Conservation (phyloP, 2,888 invertebrate species). For the Hyposoter didymator region DNA sequence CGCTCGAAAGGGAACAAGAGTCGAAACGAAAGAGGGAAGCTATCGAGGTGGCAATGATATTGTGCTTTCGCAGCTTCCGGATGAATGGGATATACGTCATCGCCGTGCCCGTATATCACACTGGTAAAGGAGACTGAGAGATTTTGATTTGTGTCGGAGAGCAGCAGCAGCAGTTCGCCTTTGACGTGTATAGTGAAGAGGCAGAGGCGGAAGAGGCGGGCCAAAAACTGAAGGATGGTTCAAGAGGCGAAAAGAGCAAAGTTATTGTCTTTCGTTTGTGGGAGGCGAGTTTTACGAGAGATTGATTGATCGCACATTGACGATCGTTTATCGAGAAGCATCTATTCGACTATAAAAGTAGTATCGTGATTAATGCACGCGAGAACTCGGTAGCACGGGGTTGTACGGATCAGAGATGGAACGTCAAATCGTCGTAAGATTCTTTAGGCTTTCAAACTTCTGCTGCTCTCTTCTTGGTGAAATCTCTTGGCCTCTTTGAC, state of each 20-base stretch:
- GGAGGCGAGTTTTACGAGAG: background rate
- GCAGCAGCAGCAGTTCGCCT: slow-evolving; percentile 16
- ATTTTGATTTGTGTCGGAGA: slow-evolving; percentile 8
- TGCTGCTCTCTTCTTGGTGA: background rate
- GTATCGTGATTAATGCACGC: background rate
- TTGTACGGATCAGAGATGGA: background rate
- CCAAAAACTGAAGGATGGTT: background rate
- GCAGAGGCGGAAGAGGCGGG: background rate
- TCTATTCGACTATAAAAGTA: background rate
- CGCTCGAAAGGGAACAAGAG: slow-evolving; percentile 37
- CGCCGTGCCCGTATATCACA: background rate
- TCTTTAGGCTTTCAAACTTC: background rate
- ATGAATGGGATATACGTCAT: slow-evolving; percentile 33
- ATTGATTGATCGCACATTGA: background rate
- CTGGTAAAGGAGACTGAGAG: background rate
- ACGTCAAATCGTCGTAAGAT: background rate
- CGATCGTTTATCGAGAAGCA: background rate
- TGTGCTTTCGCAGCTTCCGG: slow-evolving; percentile 60
- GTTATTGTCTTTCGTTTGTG: background rate
- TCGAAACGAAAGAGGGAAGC: slow-evolving; percentile 38
- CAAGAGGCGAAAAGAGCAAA: background rate
- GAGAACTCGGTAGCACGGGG: background rate
- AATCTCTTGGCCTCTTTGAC: slow-evolving; percentile 34
- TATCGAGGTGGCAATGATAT: slow-evolving; percentile 60
- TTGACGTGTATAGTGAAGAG: background rate